Evolutionary conservation across 2,888 invertebrate genomes (phyloP).

Genomic region (Phoronis australis): DNA sequence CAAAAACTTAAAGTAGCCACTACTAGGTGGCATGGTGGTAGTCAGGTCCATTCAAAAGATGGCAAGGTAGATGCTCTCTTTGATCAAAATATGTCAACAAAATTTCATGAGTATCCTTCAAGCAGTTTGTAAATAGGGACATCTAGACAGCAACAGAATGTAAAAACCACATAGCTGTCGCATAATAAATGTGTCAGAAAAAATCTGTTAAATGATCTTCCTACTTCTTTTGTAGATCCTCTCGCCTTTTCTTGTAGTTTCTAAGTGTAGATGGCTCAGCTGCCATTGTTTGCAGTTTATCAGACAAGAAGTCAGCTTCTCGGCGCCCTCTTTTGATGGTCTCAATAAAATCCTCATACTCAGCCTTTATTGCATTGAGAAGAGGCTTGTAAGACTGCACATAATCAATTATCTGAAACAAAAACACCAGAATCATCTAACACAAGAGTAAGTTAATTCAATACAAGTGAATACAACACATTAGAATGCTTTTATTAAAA

Average conservation of each 20-base stretch:
- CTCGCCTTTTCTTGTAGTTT: conserved; percentile 42
- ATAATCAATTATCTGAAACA: conserved; percentile 44
- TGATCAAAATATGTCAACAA: too few species aligned
- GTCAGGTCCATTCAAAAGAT: too few species aligned
- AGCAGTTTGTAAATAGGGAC: too few species aligned
- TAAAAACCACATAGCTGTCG: too few species aligned
- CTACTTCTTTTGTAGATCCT: conserved; percentile 49
- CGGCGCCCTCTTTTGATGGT: conserved; percentile 42
- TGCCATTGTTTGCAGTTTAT: conserved; percentile 46
- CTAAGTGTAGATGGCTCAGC: conserved; percentile 44
- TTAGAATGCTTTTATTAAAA: background rate
- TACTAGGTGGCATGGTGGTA: too few species aligned
- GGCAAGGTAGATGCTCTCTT: too few species aligned
- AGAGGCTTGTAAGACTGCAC: conserved; percentile 45
- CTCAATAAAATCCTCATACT: conserved; percentile 49
- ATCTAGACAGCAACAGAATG: too few species aligned
- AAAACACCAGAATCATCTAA: background rate
- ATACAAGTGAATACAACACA: background rate
- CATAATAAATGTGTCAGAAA: too few species aligned
- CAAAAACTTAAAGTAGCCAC: too few species aligned
- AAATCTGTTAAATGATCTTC: too few species aligned
- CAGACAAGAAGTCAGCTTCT: conserved; percentile 42
- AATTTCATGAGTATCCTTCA: too few species aligned
- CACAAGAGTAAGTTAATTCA: background rate
- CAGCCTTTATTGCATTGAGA: conserved; percentile 43